Conservation (phyloP, 2,113 vertebrate genomes). For the Tachysurus vachellii region DNA sequence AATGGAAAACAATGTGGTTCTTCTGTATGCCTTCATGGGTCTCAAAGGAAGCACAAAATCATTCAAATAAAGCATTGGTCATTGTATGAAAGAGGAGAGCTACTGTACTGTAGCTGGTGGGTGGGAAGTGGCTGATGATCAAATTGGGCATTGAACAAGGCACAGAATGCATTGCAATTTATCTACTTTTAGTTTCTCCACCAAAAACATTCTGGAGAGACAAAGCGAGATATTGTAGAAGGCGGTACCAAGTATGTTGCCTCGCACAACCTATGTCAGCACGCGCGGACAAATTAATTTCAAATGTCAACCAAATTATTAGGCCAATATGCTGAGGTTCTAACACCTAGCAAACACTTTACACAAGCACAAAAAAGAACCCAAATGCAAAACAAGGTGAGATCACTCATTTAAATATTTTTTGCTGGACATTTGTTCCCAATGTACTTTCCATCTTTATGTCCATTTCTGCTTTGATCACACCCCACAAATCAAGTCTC, state of each 20-base stretch:
- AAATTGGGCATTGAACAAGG: too few species aligned
- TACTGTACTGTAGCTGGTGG: too few species aligned
- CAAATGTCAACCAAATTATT: not conserved
- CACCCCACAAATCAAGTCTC: not conserved
- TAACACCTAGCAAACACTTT: not conserved
- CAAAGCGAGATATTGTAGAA: not conserved
- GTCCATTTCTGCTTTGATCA: not conserved
- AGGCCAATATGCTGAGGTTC: not conserved
- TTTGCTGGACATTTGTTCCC: not conserved
- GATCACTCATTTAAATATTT: not conserved
- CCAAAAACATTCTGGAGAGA: too few species aligned
- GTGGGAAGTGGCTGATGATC: too few species aligned
- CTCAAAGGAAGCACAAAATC: too few species aligned
- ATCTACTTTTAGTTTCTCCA: too few species aligned
- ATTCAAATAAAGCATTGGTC: too few species aligned
- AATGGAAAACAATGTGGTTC: too few species aligned
- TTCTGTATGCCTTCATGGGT: too few species aligned
- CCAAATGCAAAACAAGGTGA: not conserved
- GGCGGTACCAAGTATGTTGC: not conserved
- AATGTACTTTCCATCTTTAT: not conserved
- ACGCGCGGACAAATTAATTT: not conserved
- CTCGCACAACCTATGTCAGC: not conserved
- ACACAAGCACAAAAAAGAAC: not conserved
- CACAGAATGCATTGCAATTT: too few species aligned
- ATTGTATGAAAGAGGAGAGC: too few species aligned